These are phyloP conservation scores for Illadopsis cleaveri DNA, from an alignment of 2,113 vertebrate genomes.

Conservation along the genomic window DNA sequence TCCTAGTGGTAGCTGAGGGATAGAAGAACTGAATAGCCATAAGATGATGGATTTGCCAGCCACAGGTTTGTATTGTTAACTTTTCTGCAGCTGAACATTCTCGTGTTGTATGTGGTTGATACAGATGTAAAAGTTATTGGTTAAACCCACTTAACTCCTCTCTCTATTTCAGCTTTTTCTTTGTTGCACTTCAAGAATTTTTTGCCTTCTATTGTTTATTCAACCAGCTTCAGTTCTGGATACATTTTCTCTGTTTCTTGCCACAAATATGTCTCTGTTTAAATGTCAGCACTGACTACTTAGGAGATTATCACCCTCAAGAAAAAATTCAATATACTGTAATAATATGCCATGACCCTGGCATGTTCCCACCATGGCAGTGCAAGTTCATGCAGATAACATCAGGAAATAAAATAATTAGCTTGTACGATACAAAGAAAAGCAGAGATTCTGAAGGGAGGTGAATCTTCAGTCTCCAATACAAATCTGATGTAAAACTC, in stretches of 20 bases:
- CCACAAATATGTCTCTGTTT: background rate
- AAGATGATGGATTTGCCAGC: conserved; percentile 38
- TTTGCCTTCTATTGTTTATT: conserved; percentile 4
- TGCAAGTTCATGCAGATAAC: background rate
- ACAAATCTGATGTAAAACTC: background rate
- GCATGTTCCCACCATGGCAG: background rate
- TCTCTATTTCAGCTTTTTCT: background rate
- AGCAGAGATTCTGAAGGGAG: background rate
- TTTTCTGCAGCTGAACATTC: background rate
- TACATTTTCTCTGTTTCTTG: background rate
- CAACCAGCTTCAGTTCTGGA: background rate
- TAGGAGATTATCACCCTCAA: background rate
- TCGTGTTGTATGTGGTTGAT: background rate
- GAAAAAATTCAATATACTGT: background rate
- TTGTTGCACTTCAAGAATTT: background rate
- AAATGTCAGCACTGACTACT: background rate
- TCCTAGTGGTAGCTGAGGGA: background rate
- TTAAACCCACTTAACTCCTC: background rate
- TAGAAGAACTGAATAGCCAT: background rate
- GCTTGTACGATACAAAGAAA: background rate
- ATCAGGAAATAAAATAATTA: background rate
- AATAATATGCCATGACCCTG: background rate
- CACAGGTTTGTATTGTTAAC: background rate
- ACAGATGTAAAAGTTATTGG: conserved; percentile 22
- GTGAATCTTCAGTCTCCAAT: background rate